These are phyloP conservation scores for Enteromius fasciolatus DNA, from an alignment of 2,797 vertebrate species.

Conservation along the genomic window DNA sequence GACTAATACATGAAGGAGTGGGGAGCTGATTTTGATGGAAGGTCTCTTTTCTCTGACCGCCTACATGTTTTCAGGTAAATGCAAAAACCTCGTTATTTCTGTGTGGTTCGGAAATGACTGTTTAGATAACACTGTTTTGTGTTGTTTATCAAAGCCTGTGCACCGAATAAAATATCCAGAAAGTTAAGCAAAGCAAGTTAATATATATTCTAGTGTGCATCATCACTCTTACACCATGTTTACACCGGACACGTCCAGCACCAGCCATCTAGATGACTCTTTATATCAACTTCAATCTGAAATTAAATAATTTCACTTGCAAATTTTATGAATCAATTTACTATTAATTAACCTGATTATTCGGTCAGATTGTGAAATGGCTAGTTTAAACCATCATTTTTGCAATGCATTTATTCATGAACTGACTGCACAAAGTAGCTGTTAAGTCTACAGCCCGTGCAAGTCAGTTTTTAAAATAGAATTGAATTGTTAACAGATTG, in stretches of 20 bases:
- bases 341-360: not conserved
- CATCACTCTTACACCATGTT: slow-evolving; percentile 25
- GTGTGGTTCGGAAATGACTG: slow-evolving; percentile 47
- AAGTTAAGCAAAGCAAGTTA: slow-evolving; percentile 48
- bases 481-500: not conserved
- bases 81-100: slow-evolving; percentile 52
- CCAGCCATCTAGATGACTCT: not conserved
- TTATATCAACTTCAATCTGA: not conserved
- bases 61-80: slow-evolving; percentile 46
- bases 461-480: not conserved
- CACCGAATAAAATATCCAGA: slow-evolving; percentile 45
- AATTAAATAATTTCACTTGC: not conserved
- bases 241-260: slow-evolving; percentile 12
- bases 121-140: not conserved
- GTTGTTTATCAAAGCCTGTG: slow-evolving; percentile 32
- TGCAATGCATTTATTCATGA: not conserved
- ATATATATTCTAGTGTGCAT: slow-evolving; percentile 30
- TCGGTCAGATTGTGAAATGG: not conserved
- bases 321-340: not conserved
- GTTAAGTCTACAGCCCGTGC: not conserved
- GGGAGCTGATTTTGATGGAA: slow-evolving; percentile 60
- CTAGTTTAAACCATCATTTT: not conserved
- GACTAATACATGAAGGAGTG: slow-evolving; percentile 79
- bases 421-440: not conserved
- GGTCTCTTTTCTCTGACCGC: slow-evolving; percentile 53